Base-by-base conservation (phyloP, 2,888 invertebrate species). In the Scrobipalpa costella region DNA sequence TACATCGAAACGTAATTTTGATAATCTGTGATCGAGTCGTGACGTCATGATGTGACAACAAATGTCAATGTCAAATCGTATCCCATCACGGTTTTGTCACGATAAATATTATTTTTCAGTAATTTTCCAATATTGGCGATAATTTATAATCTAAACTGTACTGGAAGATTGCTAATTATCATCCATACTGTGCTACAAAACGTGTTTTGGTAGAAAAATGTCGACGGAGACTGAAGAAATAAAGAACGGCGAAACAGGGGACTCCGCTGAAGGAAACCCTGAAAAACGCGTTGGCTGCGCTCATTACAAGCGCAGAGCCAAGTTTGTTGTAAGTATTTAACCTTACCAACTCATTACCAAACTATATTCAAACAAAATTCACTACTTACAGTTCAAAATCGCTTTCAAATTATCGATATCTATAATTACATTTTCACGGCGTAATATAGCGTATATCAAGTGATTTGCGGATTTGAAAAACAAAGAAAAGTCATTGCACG, bases 261-360 rank as follows among this genome's bases (percentile, higher is more conserved):
- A 67, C 63, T 78, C 71, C 63, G 67, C 69, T 55, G 85, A 83
- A 66, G 69, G 75, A 67, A 77, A 69, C 64, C 74, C 71, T 68
- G 89, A 89, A 76, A 92, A 93, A 83, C 89, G 92, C 27, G 86
- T 93, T 69, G 97, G 97, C 65, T 97, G 97, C 87, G 94, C 94
- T 72, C 97, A 97, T 89, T 97, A 97, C 80, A 95, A 96, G 83
- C 93, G 97, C 76, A 94, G 95, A 83, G 96, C 96, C 59, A 96
- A 96, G 90, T 96, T 97, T 88, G 96, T 97, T 92, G 96, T 96
- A 92, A 94, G 95, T 92, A 66, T 9, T 52, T 64, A 44, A 62
- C 49, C 52, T 21, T 60, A 33, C 21, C 63, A 36, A 62, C 47
- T 50, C 58, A 61, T 13, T 61, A 64, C 63, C 60, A 19, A 36